These are phyloP conservation scores for Vesta saturnalis DNA, from an alignment of 2,888 invertebrate genomes.

Conservation along the genomic window DNA sequence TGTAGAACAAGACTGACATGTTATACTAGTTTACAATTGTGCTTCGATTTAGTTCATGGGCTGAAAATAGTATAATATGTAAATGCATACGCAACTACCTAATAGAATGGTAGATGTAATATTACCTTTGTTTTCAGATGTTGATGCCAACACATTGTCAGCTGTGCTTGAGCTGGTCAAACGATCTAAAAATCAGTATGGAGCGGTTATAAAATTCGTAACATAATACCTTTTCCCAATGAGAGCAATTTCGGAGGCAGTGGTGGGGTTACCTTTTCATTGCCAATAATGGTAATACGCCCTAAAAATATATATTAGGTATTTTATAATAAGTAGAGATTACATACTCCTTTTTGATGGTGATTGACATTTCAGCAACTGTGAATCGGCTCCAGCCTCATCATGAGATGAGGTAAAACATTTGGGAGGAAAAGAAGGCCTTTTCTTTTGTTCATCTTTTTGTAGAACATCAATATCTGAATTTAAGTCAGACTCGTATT, in stretches of 20 bases:
- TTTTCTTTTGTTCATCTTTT: neutral
- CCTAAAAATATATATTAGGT: neutral
- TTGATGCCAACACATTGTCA: too few relatives aligned
- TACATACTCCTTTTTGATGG: neutral
- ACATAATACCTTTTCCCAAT: neutral
- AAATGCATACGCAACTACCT: too few relatives aligned
- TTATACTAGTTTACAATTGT: neutral
- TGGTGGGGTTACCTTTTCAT: neutral
- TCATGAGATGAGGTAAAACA: neutral
- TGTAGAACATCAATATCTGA: neutral
- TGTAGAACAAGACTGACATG: neutral
- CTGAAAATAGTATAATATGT: neutral
- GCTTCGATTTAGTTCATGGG: neutral
- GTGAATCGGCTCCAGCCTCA: neutral
- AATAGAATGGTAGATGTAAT: neutral
- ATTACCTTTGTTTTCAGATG: too few relatives aligned
- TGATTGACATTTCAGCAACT: neutral
- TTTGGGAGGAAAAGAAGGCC: neutral
- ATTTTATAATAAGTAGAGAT: neutral
- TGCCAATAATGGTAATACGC: neutral
- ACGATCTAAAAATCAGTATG: too few relatives aligned
- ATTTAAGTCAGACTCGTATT: neutral
- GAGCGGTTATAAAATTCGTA: too few relatives aligned
- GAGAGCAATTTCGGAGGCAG: neutral
- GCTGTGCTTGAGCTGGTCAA: too few relatives aligned